Evolutionary conservation across 2,888 invertebrate genomes (phyloP).

Genomic region (Nephrocerus scutellatus): DNA sequence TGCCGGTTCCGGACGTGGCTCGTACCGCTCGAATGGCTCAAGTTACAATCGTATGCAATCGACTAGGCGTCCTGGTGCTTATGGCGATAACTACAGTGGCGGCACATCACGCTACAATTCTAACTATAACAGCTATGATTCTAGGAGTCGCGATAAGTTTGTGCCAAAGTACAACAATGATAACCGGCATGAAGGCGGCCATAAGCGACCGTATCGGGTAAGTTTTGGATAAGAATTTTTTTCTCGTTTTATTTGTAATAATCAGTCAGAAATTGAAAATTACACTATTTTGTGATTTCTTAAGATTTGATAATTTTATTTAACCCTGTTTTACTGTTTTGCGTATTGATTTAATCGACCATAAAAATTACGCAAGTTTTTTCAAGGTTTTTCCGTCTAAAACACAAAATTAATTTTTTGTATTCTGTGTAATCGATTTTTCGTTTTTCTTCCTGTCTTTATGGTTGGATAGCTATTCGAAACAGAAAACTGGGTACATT

Average conservation of each 20-base stretch:
- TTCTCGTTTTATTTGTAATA: neutral
- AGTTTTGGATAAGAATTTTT: slow-evolving; percentile 21
- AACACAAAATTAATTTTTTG: too few relatives aligned
- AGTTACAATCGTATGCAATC: slow-evolving; percentile 37
- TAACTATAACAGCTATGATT: slow-evolving; percentile 37
- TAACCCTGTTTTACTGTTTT: too few relatives aligned
- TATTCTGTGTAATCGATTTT: too few relatives aligned
- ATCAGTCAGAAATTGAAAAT: neutral
- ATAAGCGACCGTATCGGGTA: slow-evolving; percentile 43
- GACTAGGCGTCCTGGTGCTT: slow-evolving; percentile 37
- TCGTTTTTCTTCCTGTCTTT: too few relatives aligned
- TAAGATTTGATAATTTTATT: too few relatives aligned
- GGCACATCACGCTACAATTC: slow-evolving; percentile 26
- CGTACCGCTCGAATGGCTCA: slow-evolving; percentile 34
- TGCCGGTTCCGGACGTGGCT: slow-evolving; percentile 31
- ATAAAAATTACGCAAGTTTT: too few relatives aligned
- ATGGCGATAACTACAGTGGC: slow-evolving; percentile 32
- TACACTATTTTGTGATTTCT: neutral
- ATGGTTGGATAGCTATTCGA: too few relatives aligned
- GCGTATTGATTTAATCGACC: too few relatives aligned
- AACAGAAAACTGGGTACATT: too few relatives aligned
- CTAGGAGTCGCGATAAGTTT: slow-evolving; percentile 30
- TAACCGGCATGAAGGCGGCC: slow-evolving; percentile 31
- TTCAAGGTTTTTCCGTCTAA: too few relatives aligned
- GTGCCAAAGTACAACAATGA: slow-evolving; percentile 19